Conservation (phyloP, 2,113 vertebrate genomes). For the Scolopax mira region DNA sequence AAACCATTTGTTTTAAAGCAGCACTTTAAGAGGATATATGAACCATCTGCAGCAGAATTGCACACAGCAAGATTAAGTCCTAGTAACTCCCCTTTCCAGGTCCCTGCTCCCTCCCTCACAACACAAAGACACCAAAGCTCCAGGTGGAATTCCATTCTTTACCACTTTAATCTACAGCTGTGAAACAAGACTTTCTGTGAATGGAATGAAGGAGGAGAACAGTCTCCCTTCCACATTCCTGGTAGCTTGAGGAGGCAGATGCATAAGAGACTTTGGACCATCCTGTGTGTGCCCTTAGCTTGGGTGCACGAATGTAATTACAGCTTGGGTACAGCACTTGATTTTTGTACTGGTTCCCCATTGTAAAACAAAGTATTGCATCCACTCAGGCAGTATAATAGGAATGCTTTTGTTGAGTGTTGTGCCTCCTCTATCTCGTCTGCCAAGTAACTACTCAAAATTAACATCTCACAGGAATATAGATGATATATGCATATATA, state of each 20-base stretch:
- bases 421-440: not conserved
- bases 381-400: not conserved
- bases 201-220: not conserved
- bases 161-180: not conserved
- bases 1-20: not conserved
- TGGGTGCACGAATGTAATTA: not conserved
- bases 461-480: not conserved
- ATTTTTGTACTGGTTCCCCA: not conserved
- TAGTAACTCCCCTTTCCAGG: not conserved
- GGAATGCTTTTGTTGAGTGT: not conserved
- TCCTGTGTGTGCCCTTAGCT: not conserved
- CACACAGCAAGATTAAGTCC: not conserved
- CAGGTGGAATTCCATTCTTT: not conserved
- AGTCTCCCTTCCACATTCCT: not conserved
- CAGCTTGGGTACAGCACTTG: not conserved
- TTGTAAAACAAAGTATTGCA: not conserved
- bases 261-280: accelerated
- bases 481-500: not conserved
- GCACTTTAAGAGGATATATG: not conserved
- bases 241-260: not conserved
- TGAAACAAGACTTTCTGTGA: not conserved
- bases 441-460: not conserved
- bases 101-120: not conserved
- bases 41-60: not conserved
- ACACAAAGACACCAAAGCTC: accelerated